Percentiles rank a stretch among this genome's conserved stretches.
phyloP scores from a whole-genome alignment of 2,888 invertebrate genomes.

The Xestobium rufovillosum region DNA sequence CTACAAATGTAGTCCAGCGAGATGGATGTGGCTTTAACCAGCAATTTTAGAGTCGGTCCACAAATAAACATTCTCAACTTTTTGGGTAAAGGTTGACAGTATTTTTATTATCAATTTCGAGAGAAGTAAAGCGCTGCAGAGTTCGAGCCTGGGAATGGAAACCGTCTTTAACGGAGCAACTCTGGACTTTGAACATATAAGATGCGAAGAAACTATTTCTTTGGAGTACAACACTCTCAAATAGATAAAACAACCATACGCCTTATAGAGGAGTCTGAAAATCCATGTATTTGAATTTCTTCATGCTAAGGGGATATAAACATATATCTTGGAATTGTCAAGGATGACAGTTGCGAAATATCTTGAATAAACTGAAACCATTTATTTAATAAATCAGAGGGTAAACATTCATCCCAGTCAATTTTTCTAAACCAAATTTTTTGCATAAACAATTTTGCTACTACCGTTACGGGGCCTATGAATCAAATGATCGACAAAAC shows the following conservation, averaged over 20 bases:
- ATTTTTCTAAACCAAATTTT: neutral
- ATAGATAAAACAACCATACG: neutral
- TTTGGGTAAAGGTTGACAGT: neutral
- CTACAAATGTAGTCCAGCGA: neutral
- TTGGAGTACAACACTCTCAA: too few species aligned
- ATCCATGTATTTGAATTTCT: conserved; percentile 1
- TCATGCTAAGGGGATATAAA: neutral
- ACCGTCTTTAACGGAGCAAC: neutral
- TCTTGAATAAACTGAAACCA: conserved; percentile 4
- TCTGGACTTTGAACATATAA: too few species aligned
- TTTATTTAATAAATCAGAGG: conserved; percentile 3
- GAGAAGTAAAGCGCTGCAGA: conserved; percentile 1
- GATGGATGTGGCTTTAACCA: conserved; percentile 1
- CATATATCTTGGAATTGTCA: conserved; percentile 5
- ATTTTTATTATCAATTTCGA: neutral
- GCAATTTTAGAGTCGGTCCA: neutral
- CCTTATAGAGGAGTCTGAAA: conserved; percentile 3
- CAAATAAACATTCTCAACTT: neutral
- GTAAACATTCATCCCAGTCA: conserved; percentile 5
- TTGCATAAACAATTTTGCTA: conserved; percentile 9
- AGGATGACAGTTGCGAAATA: neutral
- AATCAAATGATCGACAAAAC: too few species aligned
- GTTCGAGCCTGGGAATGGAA: neutral
- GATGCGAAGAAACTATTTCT: too few species aligned
- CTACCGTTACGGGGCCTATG: too few species aligned